phyloP scores from a whole-genome alignment of 2,113 vertebrate genomes.

The Dipodomys ordii region DNA sequence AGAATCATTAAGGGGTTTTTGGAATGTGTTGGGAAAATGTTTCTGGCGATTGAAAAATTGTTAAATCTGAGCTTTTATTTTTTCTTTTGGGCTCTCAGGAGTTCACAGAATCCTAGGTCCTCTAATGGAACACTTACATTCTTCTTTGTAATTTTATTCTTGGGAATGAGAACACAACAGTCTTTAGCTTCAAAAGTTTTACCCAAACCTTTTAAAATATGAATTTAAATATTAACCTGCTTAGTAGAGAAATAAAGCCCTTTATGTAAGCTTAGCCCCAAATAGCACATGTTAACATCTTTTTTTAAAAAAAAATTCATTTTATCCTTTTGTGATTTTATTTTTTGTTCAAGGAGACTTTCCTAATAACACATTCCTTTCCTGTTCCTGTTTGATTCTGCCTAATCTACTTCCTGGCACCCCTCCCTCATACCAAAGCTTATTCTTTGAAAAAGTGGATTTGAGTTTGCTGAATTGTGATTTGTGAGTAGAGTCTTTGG shows the following conservation, averaged over 20 bases:
- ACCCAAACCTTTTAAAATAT: background rate
- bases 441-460: background rate
- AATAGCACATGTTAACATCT: background rate
- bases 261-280: background rate
- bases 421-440: background rate
- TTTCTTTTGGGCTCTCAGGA: constrained; percentile 33
- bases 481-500: background rate
- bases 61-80: constrained; percentile 38
- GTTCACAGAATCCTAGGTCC: constrained; percentile 1
- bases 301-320: background rate
- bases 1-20: constrained; percentile 66
- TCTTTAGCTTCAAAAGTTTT: constrained; percentile 19
- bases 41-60: constrained; percentile 37
- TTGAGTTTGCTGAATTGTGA: background rate
- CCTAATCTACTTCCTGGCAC: background rate
- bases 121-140: background rate
- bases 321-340: background rate
- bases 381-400: constrained; percentile 2
- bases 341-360: background rate
- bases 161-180: background rate
- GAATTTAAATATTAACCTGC: constrained; percentile 23
- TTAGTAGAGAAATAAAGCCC: background rate
- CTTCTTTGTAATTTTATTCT: constrained; percentile 9
- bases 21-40: constrained; percentile 70
- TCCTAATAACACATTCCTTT: background rate